Percentiles rank a stretch among this genome's conserved stretches.
Conservation (phyloP, 2,888 invertebrate genomes). For the Dolomedes plantarius region DNA sequence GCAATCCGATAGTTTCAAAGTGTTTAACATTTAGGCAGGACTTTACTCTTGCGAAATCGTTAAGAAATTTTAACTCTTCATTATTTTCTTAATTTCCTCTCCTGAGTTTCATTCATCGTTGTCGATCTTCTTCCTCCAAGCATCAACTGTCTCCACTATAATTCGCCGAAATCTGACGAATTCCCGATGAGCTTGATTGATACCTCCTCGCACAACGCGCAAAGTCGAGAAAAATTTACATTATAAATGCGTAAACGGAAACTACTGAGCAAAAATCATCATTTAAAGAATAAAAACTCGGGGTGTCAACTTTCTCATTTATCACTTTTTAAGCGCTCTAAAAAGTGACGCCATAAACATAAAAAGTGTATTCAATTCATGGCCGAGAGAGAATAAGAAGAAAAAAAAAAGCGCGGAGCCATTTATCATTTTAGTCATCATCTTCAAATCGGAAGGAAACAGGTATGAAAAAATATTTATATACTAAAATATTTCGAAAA, state of each 20-base stretch:
- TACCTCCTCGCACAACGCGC: not conserved
- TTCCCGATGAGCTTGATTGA: not conserved
- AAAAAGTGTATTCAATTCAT: not conserved
- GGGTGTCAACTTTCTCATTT: slow-evolving; percentile 7
- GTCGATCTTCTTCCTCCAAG: no score
- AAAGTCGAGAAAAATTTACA: not conserved
- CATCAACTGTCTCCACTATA: no score
- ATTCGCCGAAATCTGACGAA: no score
- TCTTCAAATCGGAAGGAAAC: not conserved
- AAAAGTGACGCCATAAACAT: not conserved
- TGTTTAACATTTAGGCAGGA: no score
- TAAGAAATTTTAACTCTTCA: no score
- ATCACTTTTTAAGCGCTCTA: not conserved
- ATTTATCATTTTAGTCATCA: not conserved
- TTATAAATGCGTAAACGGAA: not conserved
- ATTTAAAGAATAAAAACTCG: not conserved
- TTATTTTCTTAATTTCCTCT: no score
- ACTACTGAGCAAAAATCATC: not conserved
- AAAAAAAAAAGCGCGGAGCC: not conserved
- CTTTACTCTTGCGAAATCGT: no score
- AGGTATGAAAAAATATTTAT: not conserved
- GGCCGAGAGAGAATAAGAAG: no score
- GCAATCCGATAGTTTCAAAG: no score
- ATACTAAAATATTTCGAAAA: not conserved
- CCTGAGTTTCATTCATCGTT: no score